Conservation (phyloP, 2,797 vertebrate genomes). For the Acrossocheilus fasciatus region DNA sequence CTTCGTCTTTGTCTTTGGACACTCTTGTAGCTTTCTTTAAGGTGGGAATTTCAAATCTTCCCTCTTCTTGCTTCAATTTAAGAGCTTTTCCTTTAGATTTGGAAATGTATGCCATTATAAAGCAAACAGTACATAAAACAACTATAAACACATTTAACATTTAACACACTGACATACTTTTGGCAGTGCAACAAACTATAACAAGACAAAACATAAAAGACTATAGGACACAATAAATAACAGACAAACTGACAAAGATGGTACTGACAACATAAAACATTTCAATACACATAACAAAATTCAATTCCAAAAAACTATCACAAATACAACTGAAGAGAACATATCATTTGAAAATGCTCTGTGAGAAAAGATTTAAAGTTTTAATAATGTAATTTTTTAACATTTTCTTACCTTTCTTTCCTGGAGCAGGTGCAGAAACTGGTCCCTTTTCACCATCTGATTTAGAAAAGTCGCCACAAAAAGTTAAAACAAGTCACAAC, state of each 20-base stretch:
- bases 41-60: constrained; percentile 76
- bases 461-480: constrained; percentile 67
- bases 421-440: constrained; percentile 86
- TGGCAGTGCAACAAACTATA: constrained; percentile 16
- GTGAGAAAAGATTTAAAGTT: background rate
- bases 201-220: constrained; percentile 44
- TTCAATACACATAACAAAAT: constrained; percentile 35
- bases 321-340: background rate
- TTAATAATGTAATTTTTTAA: background rate
- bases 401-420: constrained; percentile 90
- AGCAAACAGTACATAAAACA: constrained; percentile 59
- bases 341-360: background rate
- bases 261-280: constrained; percentile 36
- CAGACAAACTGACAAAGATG: constrained; percentile 40
- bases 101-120: constrained; percentile 75
- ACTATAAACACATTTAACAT: constrained; percentile 38
- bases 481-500: constrained; percentile 40
- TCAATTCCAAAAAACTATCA: constrained; percentile 4
- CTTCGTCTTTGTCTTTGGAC: constrained; percentile 69
- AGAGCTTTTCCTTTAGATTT: constrained; percentile 78
- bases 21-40: constrained; percentile 78
- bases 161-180: constrained; percentile 17
- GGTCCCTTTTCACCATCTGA: constrained; percentile 83
- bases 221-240: constrained; percentile 16
- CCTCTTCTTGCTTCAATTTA: constrained; percentile 78